Conservation (phyloP, 2,888 invertebrate genomes). For the Gymnocheta viridis region DNA sequence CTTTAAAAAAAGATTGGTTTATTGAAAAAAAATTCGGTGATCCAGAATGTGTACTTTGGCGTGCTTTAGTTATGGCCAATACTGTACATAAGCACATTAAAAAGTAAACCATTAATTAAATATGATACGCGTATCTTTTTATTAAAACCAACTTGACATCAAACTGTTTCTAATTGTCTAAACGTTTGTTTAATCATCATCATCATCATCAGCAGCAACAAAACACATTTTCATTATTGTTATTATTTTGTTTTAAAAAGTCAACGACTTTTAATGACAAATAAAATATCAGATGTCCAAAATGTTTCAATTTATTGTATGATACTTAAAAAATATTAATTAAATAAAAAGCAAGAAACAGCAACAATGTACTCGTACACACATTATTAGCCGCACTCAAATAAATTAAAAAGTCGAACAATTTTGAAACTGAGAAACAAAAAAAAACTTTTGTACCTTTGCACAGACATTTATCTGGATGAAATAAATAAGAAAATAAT, state of each 20-base stretch:
- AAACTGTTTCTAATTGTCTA: conserved; percentile 29
- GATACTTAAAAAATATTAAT: conserved; percentile 18
- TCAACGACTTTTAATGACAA: conserved; percentile 54
- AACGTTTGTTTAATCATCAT: conserved; percentile 34
- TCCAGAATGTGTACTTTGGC: too few species aligned
- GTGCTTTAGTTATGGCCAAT: too few species aligned
- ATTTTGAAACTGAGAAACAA: neutral
- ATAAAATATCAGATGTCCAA: conserved; percentile 53
- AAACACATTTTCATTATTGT: neutral
- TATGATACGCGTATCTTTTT: neutral
- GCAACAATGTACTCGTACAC: conserved; percentile 1
- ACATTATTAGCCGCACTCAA: conserved; percentile 24
- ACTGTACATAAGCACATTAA: neutral
- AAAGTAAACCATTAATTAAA: conserved; percentile 20
- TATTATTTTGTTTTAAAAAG: conserved; percentile 2
- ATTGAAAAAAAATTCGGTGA: too few species aligned
- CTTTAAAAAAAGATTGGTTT: too few species aligned
- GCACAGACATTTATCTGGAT: conserved; percentile 44
- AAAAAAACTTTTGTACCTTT: conserved; percentile 33
- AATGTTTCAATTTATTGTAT: conserved; percentile 11
- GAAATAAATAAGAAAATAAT: conserved; percentile 31
- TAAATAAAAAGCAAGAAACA: conserved; percentile 30
- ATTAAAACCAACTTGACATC: conserved; percentile 28
- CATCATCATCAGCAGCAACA: neutral
- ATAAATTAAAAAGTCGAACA: conserved; percentile 12